Evolutionary conservation across 2,888 invertebrate species (phyloP), one percentile per base, ranked within the genome.

Genomic region (Dasypogon diadema): DNA sequence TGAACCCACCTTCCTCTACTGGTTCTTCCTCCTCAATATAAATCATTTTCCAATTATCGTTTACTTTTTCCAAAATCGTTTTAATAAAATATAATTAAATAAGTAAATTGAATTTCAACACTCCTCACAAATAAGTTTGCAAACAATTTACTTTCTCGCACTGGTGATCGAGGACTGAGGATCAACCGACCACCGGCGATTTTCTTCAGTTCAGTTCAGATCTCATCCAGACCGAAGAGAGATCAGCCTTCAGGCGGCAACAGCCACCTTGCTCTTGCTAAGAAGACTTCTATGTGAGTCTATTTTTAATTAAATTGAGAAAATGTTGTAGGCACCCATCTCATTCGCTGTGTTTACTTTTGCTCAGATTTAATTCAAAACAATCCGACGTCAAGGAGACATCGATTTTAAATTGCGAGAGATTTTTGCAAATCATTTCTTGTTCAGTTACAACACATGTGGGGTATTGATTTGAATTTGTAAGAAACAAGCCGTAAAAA

Each of bases 251-350:
- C 6, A 12, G n/a, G n/a, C n/a, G n/a, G n/a, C n/a, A n/a, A n/a
- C n/a, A n/a, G n/a, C 8, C 42, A 42, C 42, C 42, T 42, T 65
- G 46, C 65, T 12, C 14, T n/a, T 10, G 24, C 16, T n/a, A 65
- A 24, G 46, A 24, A 65, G 24, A 48, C 18, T 63, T 60, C 6
- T 12, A 22, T 4, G 22, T 42, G 2, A 42, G 12, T 42, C 65
- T 65, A 65, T 65, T 65, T 65, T 65, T 65, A 65, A 65, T 42
- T 65, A 46, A 46, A 24, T 56, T 65, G 65, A 14, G 65, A 46
- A 42, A 65, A 46, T 37, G n/a, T 48, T 18, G 48, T 24, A 21
- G 8, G 46, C n/a, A n/a, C n/a, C 48, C 46, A 1, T 2, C 14
- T 65, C 24, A 26, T 46, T 65, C 65, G 48, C 24, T 65, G 10